Base-by-base conservation (phyloP, 2,888 invertebrate species). In the Microctonus hyperodae region DNA sequence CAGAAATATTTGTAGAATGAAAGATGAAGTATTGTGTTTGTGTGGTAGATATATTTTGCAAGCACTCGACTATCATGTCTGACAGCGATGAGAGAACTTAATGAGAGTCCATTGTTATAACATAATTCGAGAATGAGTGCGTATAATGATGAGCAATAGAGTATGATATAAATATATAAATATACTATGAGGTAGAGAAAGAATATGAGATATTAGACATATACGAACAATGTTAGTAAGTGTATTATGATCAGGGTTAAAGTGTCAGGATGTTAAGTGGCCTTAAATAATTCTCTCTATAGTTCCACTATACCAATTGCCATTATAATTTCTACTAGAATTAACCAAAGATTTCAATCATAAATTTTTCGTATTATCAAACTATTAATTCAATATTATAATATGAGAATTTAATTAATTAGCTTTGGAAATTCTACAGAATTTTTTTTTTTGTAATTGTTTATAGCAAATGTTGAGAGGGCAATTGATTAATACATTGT, bases 211-310 rank as follows among this genome's bases (percentile, higher is more conserved):
- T 35, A 61, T 48, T 23, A 20, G 13, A n/a, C 20, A 58, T 44
- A 37, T 50, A 37, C 10, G 37, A 40, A 48, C 13, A 35, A n/a
- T 31, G 59, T 33, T 50, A 63, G 65, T 60, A 25, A 40, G 13
- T 28, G 48, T 13, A 44, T 37, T 22, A 67, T 65, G 66, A 69
- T 61, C 64, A 75, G 74, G 72, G 79, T 78, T 78, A 76, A 76
- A 79, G 72, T 76, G 75, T 78, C 76, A 79, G 78, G 70, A 70
- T 73, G 70, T 69, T 75, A 75, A 78, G 74, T 76, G 75, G 73
- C 70, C 73, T 76, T 70, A 75, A 74, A 71, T 72, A 69, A 44
- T 44, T 44, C 44, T 16, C 44, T 16, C 69, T 37, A 57, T 68
- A 68, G 33, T 53, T 62, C 63, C 58, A 50, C 16, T n/a, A 16